Percentiles rank a stretch among this genome's conserved stretches.
Conservation (phyloP, 2,113 vertebrate genomes). For the Cercopithecus mona region DNA sequence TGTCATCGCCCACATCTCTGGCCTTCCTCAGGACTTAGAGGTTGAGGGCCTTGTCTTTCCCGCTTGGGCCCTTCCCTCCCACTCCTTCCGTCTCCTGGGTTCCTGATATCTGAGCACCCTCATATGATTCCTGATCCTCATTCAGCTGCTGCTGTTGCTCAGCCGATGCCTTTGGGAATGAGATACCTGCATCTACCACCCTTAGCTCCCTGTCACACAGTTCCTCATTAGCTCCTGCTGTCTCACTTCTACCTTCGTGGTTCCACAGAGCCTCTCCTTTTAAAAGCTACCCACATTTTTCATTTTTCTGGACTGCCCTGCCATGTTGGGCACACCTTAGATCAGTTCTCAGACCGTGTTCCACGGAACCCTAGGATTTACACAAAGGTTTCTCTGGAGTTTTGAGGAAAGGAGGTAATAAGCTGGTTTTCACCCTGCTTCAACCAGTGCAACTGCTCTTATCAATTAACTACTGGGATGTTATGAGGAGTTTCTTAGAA, state of each 20-base stretch:
- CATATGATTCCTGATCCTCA: not conserved
- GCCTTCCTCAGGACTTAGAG: not conserved
- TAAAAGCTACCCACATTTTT: not conserved
- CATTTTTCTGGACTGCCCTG: not conserved
- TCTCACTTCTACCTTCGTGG: too few relatives aligned
- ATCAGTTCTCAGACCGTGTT: not conserved
- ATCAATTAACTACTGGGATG: not conserved
- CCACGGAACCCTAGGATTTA: not conserved
- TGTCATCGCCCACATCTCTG: too few relatives aligned
- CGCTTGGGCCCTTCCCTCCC: not conserved
- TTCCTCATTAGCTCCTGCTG: not conserved
- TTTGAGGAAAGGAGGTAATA: not conserved
- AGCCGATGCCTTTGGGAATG: fast-evolving
- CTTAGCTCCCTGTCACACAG: fast-evolving
- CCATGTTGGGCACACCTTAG: not conserved
- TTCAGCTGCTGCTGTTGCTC: not conserved
- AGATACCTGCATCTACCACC: not conserved
- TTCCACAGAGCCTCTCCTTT: not conserved
- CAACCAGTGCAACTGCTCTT: not conserved
- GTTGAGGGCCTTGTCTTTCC: not conserved
- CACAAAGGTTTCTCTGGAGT: not conserved
- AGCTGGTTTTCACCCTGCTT: not conserved
- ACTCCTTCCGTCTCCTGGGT: not conserved
- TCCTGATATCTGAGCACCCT: not conserved
- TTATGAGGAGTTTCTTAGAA: not conserved